A percentile compares a stretch with the other conserved stretches of the same genome.
Evolutionary conservation across 2,888 invertebrate species (phyloP).

Genomic region (Bugula neritina): DNA sequence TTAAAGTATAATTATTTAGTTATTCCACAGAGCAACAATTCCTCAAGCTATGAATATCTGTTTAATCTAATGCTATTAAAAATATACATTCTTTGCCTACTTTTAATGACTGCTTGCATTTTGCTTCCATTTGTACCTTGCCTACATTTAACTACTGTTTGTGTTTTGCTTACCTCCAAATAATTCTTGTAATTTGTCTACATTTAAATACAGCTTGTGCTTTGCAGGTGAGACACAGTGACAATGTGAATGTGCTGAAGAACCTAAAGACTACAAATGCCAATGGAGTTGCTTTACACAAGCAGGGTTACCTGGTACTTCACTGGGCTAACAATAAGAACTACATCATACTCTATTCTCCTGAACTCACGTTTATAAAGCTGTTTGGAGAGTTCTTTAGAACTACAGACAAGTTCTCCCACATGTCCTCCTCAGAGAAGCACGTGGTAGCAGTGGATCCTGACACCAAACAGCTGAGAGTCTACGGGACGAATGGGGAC

Average conservation of each 20-base stretch:
- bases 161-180: too few species aligned
- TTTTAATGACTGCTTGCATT: too few species aligned
- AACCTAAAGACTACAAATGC: conserved; percentile 12
- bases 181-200: too few species aligned
- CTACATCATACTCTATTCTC: conserved; percentile 18
- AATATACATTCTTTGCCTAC: too few species aligned
- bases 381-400: conserved; percentile 24
- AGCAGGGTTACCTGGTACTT: conserved; percentile 11
- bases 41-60: too few species aligned
- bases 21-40: too few species aligned
- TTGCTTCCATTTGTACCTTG: too few species aligned
- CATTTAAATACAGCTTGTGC: background rate
- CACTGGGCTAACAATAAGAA: conserved; percentile 15
- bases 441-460: conserved; percentile 17
- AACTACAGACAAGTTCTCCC: conserved; percentile 21
- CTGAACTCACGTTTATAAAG: background rate
- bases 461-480: conserved; percentile 14
- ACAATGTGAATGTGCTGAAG: conserved; percentile 5
- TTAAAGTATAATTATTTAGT: too few species aligned
- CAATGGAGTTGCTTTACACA: conserved; percentile 15
- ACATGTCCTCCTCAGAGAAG: background rate
- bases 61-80: too few species aligned
- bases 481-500: background rate
- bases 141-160: too few species aligned
- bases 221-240: background rate